A percentile compares a stretch with the other conserved stretches of the same genome.
phyloP scores from a whole-genome alignment of 2,888 invertebrate genomes.

The Isotomurus palustris region DNA sequence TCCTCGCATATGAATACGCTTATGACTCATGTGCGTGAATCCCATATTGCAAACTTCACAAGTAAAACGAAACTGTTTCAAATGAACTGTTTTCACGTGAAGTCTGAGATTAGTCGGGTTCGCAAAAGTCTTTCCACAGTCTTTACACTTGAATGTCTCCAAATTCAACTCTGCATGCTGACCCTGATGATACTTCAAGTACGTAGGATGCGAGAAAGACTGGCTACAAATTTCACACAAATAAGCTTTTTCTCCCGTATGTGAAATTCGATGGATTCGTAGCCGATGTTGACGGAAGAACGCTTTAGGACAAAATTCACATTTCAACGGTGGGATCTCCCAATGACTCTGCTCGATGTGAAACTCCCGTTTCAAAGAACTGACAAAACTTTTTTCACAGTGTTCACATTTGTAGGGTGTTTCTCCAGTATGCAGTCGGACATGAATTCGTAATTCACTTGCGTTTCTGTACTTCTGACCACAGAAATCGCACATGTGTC shows the following conservation, averaged over 20 bases:
- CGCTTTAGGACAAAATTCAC: slow-evolving; percentile 20
- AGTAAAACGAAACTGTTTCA: slow-evolving; percentile 27
- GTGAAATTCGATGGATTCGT: slow-evolving; percentile 20
- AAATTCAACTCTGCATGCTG: slow-evolving; percentile 27
- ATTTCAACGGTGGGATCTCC: slow-evolving; percentile 17
- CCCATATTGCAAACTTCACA: slow-evolving; percentile 25
- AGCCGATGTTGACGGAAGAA: slow-evolving; percentile 28
- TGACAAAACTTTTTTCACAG: slow-evolving; percentile 21
- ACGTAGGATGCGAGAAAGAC: slow-evolving; percentile 30
- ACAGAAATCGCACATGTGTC: slow-evolving; percentile 15
- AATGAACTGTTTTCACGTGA: slow-evolving; percentile 31
- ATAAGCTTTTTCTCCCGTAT: slow-evolving; percentile 31
- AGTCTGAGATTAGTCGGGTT: slow-evolving; percentile 27
- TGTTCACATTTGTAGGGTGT: slow-evolving; percentile 20
- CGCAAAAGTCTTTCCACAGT: slow-evolving; percentile 31
- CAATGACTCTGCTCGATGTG: slow-evolving; percentile 21
- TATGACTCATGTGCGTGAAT: slow-evolving; percentile 18
- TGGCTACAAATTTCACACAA: slow-evolving; percentile 34
- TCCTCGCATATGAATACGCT: slow-evolving; percentile 14
- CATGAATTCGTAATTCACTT: slow-evolving; percentile 25
- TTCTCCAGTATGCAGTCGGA: slow-evolving; percentile 22
- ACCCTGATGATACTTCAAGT: slow-evolving; percentile 32
- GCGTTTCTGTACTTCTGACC: slow-evolving; percentile 29
- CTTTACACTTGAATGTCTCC: slow-evolving; percentile 25
- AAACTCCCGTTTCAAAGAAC: slow-evolving; percentile 17